Conservation (phyloP, 2,888 invertebrate genomes). For the Dioctria linearis region DNA sequence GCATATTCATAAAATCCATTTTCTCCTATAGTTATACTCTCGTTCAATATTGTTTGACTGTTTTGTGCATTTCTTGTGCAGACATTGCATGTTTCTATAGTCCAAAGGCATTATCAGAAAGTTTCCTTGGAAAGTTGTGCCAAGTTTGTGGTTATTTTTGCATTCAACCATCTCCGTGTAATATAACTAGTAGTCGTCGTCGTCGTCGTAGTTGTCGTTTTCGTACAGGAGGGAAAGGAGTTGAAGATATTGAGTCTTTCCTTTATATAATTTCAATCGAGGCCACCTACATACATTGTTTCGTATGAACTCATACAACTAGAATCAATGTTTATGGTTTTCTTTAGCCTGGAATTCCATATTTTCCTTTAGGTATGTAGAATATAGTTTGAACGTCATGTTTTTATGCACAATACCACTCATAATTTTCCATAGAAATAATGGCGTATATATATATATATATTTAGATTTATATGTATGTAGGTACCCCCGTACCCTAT, state of each 20-base stretch:
- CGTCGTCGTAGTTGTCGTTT: too few species aligned
- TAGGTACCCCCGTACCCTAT: constrained; percentile 17
- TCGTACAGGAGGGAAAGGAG: too few species aligned
- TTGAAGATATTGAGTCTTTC: neutral
- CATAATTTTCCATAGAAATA: neutral
- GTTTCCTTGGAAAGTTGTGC: neutral
- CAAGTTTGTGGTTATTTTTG: constrained; percentile 23
- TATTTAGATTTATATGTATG: neutral
- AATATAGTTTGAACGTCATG: neutral
- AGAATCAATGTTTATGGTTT: neutral
- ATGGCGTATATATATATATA: too few species aligned
- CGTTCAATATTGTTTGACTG: neutral
- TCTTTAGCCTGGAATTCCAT: neutral
- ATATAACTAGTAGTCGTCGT: neutral
- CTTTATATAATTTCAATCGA: neutral
- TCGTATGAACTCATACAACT: neutral
- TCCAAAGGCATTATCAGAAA: neutral
- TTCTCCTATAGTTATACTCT: neutral
- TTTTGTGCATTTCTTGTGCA: neutral
- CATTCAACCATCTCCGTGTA: neutral
- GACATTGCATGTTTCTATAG: neutral
- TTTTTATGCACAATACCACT: neutral
- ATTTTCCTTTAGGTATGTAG: neutral
- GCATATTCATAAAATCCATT: constrained; percentile 43
- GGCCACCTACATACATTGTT: neutral